Percentiles rank a stretch among this genome's conserved stretches.
Evolutionary conservation across 2,888 invertebrate genomes (phyloP).

Genomic region (Netelia virgata): DNA sequence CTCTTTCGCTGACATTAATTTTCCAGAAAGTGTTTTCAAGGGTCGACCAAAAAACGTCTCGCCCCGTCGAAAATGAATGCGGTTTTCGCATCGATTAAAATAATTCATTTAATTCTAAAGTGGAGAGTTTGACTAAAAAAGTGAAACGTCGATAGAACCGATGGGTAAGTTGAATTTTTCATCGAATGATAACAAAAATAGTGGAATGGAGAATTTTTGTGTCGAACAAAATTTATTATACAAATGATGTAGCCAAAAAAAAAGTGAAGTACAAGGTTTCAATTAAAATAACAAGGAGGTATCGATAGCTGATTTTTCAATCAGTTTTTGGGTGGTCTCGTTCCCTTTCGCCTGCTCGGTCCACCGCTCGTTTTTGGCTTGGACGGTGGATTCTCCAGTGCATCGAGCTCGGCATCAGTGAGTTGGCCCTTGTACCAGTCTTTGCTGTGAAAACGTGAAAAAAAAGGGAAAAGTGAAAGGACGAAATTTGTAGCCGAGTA

Average conservation of each 20-base stretch:
- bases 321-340: slow-evolving; percentile 81
- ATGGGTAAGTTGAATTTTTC: not conserved
- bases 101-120: too few relatives aligned
- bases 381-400: slow-evolving; percentile 92
- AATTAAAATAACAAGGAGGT: slow-evolving; percentile 25
- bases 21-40: not conserved
- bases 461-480: slow-evolving; percentile 63
- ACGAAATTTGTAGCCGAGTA: slow-evolving; percentile 36
- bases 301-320: slow-evolving; percentile 18
- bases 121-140: too few relatives aligned
- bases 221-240: slow-evolving; percentile 74
- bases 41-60: too few relatives aligned
- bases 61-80: slow-evolving; percentile 39
- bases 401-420: slow-evolving; percentile 92
- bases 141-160: slow-evolving; percentile 19
- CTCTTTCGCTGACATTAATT: slow-evolving; percentile 35
- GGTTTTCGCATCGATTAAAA: not conserved
- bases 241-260: slow-evolving; percentile 65
- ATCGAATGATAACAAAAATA: not conserved
- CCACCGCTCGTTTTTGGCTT: slow-evolving; percentile 87
- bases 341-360: slow-evolving; percentile 85
- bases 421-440: slow-evolving; percentile 96
- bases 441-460: slow-evolving; percentile 86
- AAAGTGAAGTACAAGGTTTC: slow-evolving; percentile 52
- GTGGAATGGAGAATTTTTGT: slow-evolving; percentile 5